Conservation (phyloP, 2,113 vertebrate species). For the Ictalurus furcatus region DNA sequence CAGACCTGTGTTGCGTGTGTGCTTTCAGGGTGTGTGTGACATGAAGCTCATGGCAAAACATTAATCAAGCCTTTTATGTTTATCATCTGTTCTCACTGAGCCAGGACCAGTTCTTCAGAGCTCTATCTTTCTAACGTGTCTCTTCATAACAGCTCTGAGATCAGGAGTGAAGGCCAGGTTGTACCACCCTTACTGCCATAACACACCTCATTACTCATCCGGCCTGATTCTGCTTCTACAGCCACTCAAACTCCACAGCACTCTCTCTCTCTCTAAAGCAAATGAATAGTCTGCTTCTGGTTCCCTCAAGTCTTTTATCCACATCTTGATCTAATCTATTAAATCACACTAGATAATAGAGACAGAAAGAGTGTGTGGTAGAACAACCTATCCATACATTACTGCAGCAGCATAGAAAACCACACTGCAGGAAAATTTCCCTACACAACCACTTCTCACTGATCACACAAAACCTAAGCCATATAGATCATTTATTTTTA, state of each 20-base stretch:
- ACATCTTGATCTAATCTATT: slow-evolving; percentile 35
- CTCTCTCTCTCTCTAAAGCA: not conserved
- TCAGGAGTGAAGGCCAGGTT: not conserved
- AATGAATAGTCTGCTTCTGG: slow-evolving; percentile 41
- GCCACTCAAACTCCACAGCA: not conserved
- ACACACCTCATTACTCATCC: slow-evolving; percentile 54
- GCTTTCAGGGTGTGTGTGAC: slow-evolving; percentile 46
- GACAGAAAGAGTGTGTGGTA: not conserved
- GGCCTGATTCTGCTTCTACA: slow-evolving; percentile 1
- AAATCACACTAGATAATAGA: slow-evolving; percentile 5
- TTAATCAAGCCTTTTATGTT: slow-evolving; percentile 55
- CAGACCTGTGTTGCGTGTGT: slow-evolving; percentile 12
- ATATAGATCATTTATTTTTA: not conserved
- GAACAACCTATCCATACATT: not conserved
- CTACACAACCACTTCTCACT: not conserved
- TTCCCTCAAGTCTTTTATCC: slow-evolving; percentile 45
- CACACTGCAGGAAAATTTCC: not conserved
- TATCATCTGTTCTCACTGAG: slow-evolving; percentile 33
- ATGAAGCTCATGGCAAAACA: slow-evolving; percentile 45
- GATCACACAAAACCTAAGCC: not conserved
- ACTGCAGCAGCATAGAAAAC: not conserved
- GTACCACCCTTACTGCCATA: slow-evolving; percentile 29
- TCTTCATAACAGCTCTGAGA: slow-evolving; percentile 26
- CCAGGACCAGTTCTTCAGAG: slow-evolving; percentile 31
- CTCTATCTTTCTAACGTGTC: slow-evolving; percentile 11